phyloP scores from a whole-genome alignment of 2,113 vertebrate species.

The Zosterops pallidus region DNA sequence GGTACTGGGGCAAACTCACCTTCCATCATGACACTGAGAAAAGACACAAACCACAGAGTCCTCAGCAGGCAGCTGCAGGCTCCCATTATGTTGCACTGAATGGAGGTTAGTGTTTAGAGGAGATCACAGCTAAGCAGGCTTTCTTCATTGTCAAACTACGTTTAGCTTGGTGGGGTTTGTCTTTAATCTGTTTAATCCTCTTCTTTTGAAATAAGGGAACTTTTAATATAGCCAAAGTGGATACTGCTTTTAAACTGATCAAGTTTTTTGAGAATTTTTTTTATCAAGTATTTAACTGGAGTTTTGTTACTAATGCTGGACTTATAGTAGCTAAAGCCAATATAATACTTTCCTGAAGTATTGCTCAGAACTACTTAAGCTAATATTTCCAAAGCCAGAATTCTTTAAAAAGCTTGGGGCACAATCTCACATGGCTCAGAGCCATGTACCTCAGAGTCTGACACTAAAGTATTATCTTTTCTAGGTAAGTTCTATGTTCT shows the following conservation, averaged over 20 bases:
- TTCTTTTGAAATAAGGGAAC: constrained; percentile 26
- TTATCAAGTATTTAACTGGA: constrained; percentile 37
- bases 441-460: constrained; percentile 19
- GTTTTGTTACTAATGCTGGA: constrained; percentile 68
- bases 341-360: constrained; percentile 63
- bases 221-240: constrained; percentile 1
- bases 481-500: background rate
- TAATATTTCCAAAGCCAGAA: constrained; percentile 60
- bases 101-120: background rate
- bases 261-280: constrained; percentile 28
- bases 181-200: constrained; percentile 15
- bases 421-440: constrained; percentile 33
- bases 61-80: background rate
- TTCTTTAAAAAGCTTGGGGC: constrained; percentile 24
- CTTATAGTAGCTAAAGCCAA: constrained; percentile 49
- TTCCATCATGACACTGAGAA: background rate
- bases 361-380: constrained; percentile 57
- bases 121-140: background rate
- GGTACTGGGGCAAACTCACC: background rate
- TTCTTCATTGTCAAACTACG: background rate
- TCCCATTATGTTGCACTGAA: background rate
- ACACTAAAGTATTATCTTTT: background rate
- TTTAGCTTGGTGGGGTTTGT: background rate
- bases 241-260: constrained; percentile 27
- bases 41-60: background rate